Conservation (phyloP, 2,888 invertebrate genomes). For the Gastracanthus pulcherrimus region DNA sequence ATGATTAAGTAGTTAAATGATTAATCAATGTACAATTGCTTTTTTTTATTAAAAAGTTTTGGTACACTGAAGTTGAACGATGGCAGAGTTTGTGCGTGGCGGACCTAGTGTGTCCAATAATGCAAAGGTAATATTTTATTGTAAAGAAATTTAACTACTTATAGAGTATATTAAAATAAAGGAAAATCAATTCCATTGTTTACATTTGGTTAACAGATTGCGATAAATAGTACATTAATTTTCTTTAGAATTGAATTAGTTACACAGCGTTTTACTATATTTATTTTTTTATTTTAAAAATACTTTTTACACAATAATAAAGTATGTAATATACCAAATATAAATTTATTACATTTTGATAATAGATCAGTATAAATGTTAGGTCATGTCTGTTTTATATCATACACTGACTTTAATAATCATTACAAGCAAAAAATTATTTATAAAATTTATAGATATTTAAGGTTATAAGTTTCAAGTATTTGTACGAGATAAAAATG, state of each 20-base stretch:
- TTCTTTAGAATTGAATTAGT: neutral
- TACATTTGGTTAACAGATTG: neutral
- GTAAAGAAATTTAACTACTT: neutral
- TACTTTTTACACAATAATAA: too few relatives aligned
- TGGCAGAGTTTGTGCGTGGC: slow-evolving; percentile 79
- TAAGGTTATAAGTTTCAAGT: too few relatives aligned
- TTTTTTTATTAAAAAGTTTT: neutral
- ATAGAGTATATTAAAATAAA: neutral
- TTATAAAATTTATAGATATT: too few relatives aligned
- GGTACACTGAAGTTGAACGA: slow-evolving; percentile 58
- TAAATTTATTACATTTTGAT: too few relatives aligned
- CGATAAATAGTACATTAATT: neutral
- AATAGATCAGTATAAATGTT: too few relatives aligned
- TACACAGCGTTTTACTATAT: neutral
- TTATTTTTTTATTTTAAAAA: neutral
- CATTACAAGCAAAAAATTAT: too few relatives aligned
- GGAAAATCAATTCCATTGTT: neutral
- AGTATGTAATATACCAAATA: too few relatives aligned
- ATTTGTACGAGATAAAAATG: too few relatives aligned
- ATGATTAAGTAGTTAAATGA: neutral
- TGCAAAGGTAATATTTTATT: slow-evolving; percentile 73
- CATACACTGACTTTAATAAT: too few relatives aligned
- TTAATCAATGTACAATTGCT: neutral
- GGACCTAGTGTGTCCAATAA: slow-evolving; percentile 78
- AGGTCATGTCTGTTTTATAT: too few relatives aligned